Evolutionary conservation across 2,888 invertebrate species (phyloP), one percentile per base, ranked within the genome.

Genomic region (Drosophila engyochracea): DNA sequence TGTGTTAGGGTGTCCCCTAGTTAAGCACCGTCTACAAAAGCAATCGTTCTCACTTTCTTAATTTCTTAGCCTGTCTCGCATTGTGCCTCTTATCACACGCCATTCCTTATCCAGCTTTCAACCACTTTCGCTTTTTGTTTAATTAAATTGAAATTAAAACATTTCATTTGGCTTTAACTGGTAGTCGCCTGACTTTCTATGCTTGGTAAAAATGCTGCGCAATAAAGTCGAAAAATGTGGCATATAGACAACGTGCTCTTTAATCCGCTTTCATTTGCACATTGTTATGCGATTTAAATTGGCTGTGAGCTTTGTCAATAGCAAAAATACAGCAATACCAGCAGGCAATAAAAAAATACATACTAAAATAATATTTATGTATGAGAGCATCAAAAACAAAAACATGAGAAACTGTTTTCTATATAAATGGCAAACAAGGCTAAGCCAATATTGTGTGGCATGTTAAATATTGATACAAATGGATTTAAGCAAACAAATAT

Each of bases 71-170:
- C 25, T 64, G 35, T 19, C 52, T 37, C 49, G 37, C 35, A 51
- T 44, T 60, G 25, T 37, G 12, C 31, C 57, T 37, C 58, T 75
- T 61, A 47, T 47, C 54, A 33, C 25, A 22, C 49, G 28, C 19
- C 14, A 10, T n/a, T 14, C 12, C 19, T n/a, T 22, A 44, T 37
- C 2, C 16, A 14, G 10, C 52, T 28, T 57, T 49, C n/a, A 35
- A 31, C 19, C 35, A 54, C 54, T 69, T 64, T 54, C 30, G 9
- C 59, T 52, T 72, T 65, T 67, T 84, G 51, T 75, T 82, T 80
- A 84, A 87, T 80, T 80, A 72, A 84, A 82, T 83, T 68, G 64
- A 82, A 87, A 80, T 82, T 74, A 70, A 83, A 65, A 68, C 25
- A 72, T 70, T 60, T 39, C 49, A 63, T 44, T 72, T 57, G 28